These are phyloP conservation scores for Holacanthella duospinosa DNA, from an alignment of 2,888 invertebrate species.

Conservation along the genomic window DNA sequence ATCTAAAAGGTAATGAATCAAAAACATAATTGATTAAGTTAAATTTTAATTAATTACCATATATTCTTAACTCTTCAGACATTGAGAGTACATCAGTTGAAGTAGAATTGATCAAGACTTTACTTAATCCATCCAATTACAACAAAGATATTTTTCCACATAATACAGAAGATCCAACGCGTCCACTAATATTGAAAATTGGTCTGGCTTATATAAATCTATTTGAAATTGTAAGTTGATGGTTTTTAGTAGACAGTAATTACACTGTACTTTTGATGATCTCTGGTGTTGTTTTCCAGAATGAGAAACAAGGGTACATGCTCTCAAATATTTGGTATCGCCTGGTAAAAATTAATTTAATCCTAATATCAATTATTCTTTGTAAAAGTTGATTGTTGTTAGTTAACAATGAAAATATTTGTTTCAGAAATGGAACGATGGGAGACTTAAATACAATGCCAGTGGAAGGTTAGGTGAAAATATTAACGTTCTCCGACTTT, in stretches of 20 bases:
- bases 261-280: no score
- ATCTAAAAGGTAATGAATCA: no score
- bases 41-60: no score
- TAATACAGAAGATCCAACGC: not conserved
- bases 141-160: slow-evolving; percentile 1
- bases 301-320: not conserved
- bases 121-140: not conserved
- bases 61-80: not conserved
- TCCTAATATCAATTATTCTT: no score
- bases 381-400: no score
- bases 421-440: not conserved
- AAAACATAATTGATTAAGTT: no score
- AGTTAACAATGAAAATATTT: no score
- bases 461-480: not conserved
- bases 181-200: not conserved
- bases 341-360: not conserved
- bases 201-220: not conserved
- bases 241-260: no score
- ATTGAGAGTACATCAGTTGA: not conserved
- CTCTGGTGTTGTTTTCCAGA: not conserved
- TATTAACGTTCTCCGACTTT: not conserved
- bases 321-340: not conserved
- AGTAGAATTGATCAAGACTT: not conserved
- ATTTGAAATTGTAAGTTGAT: not conserved
- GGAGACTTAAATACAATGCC: not conserved